Evolutionary conservation across 2,113 vertebrate genomes (phyloP), one percentile per base, ranked within the genome.

Genomic region (Globicephala melas): DNA sequence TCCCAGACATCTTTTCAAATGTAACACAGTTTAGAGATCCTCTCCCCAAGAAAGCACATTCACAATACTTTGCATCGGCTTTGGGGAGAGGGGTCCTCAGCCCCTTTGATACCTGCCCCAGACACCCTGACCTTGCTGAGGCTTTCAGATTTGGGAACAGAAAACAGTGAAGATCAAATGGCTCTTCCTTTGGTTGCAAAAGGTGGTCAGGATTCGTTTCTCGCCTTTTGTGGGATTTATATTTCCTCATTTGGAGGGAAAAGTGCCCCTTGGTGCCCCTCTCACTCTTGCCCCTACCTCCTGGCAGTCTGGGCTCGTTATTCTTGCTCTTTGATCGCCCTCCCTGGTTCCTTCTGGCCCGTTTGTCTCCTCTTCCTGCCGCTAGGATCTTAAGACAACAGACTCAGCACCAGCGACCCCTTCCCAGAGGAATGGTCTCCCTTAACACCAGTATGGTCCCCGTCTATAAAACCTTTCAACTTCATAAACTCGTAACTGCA

Each of bases 401-500:
- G 95, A 97, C 77, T 83, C 36, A 15, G 71, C 8, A 86, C 62
- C 6, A 21, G 67, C 7, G 82, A 0, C 0, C 94, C 50, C 50
- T 44, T 47, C 74, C 74, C 28, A 7, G 92, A 97, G 96, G 97
- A 96, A 97, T 96, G 97, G 97, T 73, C 91, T 98, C 97, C 9
- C 0, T 55, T 84, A 97, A 97, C 0, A 85, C 97, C 97, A 98
- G 95, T 96, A 96, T 23, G 88, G 91, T 92, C 94, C 97, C 95
- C 96, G 13, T 93, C 97, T 93, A 97, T 97, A 97, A 98, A 97
- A 95, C 79, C 97, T 96, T 97, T 98, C 96, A 96, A 97, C 98
- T 98, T 98, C 97, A 97, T 97, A 97, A 98, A 98, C 97, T 96
- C 94, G 94, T 97, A 98, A 97, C 98, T 98, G 96, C 97, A 97